Percentiles rank a stretch among this genome's conserved stretches.
Evolutionary conservation across 1,140 invertebrate genomes (phyloP).

Genomic region (Himalopsyche phryganea): DNA sequence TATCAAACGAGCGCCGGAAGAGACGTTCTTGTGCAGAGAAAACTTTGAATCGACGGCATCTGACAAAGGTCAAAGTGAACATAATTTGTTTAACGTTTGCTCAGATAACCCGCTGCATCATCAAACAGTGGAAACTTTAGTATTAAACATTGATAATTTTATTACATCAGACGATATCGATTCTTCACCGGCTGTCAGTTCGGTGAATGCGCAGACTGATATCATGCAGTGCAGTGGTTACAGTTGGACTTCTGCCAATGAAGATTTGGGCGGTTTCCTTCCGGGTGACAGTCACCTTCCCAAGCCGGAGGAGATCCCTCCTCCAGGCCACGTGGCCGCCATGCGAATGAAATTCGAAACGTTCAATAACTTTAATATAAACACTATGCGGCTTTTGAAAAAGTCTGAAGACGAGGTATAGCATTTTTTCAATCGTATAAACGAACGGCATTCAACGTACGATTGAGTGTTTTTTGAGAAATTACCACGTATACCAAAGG

Average conservation of each 20-base stretch:
- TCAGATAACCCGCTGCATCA: constrained; percentile 5
- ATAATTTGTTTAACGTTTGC: no score
- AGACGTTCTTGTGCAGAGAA: no score
- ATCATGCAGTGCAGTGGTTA: constrained; percentile 20
- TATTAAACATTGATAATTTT: background rate
- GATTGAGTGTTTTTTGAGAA: no score
- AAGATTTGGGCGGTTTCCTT: constrained; percentile 9
- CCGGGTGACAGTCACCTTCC: constrained; percentile 22
- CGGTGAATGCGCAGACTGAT: constrained; percentile 19
- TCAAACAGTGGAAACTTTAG: constrained; percentile 4
- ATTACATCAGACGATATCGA: background rate
- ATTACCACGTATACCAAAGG: no score
- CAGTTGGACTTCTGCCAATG: constrained; percentile 19
- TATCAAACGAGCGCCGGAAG: no score
- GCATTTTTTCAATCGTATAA: background rate
- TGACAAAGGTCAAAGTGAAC: no score
- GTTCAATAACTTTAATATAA: constrained; percentile 40
- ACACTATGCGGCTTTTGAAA: constrained; percentile 28
- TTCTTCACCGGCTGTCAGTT: constrained; percentile 16
- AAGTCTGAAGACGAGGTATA: constrained; percentile 27
- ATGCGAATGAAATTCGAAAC: constrained; percentile 51
- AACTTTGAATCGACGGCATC: no score
- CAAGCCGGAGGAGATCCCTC: constrained; percentile 28
- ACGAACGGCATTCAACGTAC: no score
- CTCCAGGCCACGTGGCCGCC: constrained; percentile 49